Base-by-base conservation (phyloP, 1,140 invertebrate genomes). In the Nasonia giraulti region DNA sequence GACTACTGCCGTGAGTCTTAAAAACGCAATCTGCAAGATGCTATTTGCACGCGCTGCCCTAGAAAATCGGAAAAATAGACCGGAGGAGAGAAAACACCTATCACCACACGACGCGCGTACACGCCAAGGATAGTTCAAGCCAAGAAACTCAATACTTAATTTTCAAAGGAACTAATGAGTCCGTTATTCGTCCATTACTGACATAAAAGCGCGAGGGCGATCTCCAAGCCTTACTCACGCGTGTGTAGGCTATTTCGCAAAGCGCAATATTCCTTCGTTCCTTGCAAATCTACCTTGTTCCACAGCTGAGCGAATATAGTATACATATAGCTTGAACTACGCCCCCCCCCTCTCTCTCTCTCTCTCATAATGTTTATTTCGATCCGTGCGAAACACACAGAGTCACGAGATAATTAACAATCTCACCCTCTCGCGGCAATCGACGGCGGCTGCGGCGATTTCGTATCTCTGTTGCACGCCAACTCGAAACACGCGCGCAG, bases 371-470 rank as follows among this genome's bases (percentile, higher is more conserved):
- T 14, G 68, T 31, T 81, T 27, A 81, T 71, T 71, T 17, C 37
- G 7, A 44, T 40, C 33, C 66, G 14, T 75, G 31, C 47, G 71
- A 82, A 82, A 75, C 33, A 62, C 37, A 44, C 23, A 40, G 27
- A 40, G 27, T 62, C 17, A 23, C 40, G 50, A 82, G 27, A 66
- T 82, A 82, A 82, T 66, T 75, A 75, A 76, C 47, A 82, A 82
- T 82, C 31, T 75, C 17, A 75, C 80, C 80, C 80, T 75, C 71
- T 8, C 40, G 7, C n/a, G 40, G n/a, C 73, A 76, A 82, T 80
- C 2, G 31, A 4, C 40, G 37, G 8, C n/a, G n/a, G 12, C n/a
- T 37, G 8, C n/a, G 12, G 17, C 33, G 81, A 23, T 44, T 31
- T 62, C 74, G 12, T 82, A 76, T 40, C n/a, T 62, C 33, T 2